Conservation (phyloP, 2,113 vertebrate species). For the Syngnathus floridae region DNA sequence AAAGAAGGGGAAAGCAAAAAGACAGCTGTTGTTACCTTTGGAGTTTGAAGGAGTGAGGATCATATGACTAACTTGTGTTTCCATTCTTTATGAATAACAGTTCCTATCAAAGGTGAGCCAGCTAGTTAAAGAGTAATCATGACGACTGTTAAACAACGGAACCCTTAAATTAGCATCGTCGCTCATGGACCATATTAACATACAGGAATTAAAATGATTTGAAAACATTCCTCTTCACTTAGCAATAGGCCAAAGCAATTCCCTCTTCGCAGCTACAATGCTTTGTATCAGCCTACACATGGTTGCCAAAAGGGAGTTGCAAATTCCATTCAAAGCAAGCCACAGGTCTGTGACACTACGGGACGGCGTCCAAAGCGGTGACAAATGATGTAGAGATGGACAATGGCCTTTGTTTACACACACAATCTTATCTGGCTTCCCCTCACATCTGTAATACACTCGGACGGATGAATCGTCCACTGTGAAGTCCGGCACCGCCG, state of each 20-base stretch:
- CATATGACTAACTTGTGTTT: slow-evolving; percentile 47
- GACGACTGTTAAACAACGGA: slow-evolving; percentile 36
- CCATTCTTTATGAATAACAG: slow-evolving; percentile 48
- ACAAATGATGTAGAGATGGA: slow-evolving; percentile 30
- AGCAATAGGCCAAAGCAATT: background rate
- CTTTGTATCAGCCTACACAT: background rate
- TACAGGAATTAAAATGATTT: background rate
- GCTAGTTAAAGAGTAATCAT: slow-evolving; percentile 53
- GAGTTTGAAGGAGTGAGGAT: slow-evolving; percentile 25
- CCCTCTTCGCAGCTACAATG: background rate
- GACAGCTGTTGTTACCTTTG: background rate
- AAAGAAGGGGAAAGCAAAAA: background rate
- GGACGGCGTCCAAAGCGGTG: slow-evolving; percentile 22
- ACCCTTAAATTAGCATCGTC: background rate
- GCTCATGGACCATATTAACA: background rate
- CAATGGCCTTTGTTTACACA: slow-evolving; percentile 46
- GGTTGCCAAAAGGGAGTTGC: too few relatives aligned
- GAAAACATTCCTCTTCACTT: background rate
- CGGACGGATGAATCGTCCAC: slow-evolving; percentile 7
- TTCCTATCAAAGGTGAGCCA: slow-evolving; percentile 26
- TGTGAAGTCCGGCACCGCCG: slow-evolving; percentile 1
- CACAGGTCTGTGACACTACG: slow-evolving; percentile 5
- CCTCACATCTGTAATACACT: slow-evolving; percentile 38
- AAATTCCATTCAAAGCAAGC: slow-evolving; percentile 18
- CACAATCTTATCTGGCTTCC: slow-evolving; percentile 50